A percentile compares a stretch with the other conserved stretches of the same genome.
Evolutionary conservation across 1,140 invertebrate species (phyloP).

Genomic region (Brachionus paranguensis): DNA sequence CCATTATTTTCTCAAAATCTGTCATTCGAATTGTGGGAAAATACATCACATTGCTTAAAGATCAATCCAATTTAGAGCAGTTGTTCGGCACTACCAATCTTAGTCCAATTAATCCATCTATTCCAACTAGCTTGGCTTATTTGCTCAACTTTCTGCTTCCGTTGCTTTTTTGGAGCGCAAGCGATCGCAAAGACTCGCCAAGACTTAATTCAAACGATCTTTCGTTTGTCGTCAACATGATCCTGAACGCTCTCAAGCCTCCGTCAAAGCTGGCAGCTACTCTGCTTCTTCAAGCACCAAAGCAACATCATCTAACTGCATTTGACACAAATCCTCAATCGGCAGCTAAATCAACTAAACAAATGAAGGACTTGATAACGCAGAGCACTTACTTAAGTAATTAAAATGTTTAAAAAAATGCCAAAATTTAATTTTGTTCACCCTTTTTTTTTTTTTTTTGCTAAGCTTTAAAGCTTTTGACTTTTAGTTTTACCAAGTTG

Average conservation of each 20-base stretch:
- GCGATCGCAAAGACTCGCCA: constrained; percentile 27
- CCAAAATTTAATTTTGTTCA: too few species aligned
- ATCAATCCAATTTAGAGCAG: constrained; percentile 25
- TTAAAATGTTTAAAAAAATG: not conserved
- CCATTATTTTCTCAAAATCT: not conserved
- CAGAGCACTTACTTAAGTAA: constrained; percentile 33
- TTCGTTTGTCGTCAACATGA: constrained; percentile 4
- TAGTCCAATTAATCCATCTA: not conserved
- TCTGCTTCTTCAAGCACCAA: constrained; percentile 25
- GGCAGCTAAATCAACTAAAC: constrained; percentile 12
- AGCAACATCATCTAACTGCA: not conserved
- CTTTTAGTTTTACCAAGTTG: not conserved
- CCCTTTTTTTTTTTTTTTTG: not conserved
- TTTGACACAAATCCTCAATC: not conserved
- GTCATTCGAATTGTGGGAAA: constrained; percentile 20
- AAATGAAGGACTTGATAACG: constrained; percentile 28
- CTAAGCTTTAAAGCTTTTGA: constrained; percentile 19
- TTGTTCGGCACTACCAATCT: not conserved
- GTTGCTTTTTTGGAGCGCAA: constrained; percentile 25
- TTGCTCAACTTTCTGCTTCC: constrained; percentile 28
- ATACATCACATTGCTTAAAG: constrained; percentile 1
- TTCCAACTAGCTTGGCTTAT: not conserved
- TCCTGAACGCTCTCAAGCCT: constrained; percentile 2
- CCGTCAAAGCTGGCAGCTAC: constrained; percentile 36
- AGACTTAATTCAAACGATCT: constrained; percentile 30